Percentiles rank a stretch among this genome's conserved stretches.
phyloP scores from a whole-genome alignment of 2,888 invertebrate genomes.

The Uropetala carovei region DNA sequence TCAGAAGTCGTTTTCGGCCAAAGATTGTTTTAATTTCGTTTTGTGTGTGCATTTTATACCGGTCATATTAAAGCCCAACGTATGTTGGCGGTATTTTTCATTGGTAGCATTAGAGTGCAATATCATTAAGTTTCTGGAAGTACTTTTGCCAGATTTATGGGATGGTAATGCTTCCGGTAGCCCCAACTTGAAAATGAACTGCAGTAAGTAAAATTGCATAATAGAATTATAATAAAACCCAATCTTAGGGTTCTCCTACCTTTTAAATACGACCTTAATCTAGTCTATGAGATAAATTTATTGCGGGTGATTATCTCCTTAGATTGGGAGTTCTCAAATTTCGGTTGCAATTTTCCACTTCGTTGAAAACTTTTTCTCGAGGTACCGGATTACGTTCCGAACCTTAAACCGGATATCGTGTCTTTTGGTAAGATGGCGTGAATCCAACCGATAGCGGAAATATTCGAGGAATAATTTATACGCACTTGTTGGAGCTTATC shows the following conservation, averaged over 20 bases:
- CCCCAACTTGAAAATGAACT: no score
- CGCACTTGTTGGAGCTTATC: neutral
- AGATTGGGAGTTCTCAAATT: neutral
- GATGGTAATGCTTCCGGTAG: no score
- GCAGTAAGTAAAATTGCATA: no score
- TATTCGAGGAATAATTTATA: neutral
- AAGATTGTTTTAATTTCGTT: neutral
- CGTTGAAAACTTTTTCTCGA: neutral
- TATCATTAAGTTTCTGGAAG: no score
- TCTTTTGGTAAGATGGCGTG: neutral
- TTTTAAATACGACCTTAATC: neutral
- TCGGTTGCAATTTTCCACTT: slow-evolving; percentile 21
- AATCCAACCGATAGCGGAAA: neutral
- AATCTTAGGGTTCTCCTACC: neutral
- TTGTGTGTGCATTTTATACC: neutral
- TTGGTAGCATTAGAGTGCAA: no score
- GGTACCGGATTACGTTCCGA: neutral
- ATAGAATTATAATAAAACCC: neutral
- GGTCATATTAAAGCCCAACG: no score
- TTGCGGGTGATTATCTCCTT: neutral
- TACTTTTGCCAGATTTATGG: no score
- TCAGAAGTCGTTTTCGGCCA: neutral
- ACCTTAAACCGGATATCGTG: neutral
- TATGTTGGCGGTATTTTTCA: no score
- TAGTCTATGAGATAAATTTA: neutral